phyloP scores from a whole-genome alignment of 2,113 vertebrate species.

The Anguilla rostrata region DNA sequence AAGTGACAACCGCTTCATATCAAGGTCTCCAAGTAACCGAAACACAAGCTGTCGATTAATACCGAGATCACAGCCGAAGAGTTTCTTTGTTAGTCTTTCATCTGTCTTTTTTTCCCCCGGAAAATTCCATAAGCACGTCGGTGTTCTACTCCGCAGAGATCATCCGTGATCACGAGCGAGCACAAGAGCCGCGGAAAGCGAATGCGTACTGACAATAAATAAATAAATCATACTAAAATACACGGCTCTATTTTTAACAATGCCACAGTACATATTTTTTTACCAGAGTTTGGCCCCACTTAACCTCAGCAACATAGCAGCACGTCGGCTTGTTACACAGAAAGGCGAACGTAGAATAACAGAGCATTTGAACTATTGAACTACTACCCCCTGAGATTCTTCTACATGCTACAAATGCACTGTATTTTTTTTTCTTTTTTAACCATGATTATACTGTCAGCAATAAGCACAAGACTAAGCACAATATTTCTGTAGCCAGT shows the following conservation, averaged over 20 bases:
- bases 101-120: not conserved
- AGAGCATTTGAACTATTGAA: not conserved
- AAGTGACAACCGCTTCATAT: not conserved
- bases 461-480: not conserved
- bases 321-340: not conserved
- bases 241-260: not conserved
- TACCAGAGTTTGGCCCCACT: not conserved
- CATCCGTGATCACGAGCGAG: not conserved
- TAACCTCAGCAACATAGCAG: not conserved
- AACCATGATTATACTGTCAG: not conserved
- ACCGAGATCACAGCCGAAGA: not conserved
- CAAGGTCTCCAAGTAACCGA: not conserved
- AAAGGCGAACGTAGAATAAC: not conserved
- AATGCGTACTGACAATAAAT: not conserved
- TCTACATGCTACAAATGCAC: too few relatives aligned
- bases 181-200: not conserved
- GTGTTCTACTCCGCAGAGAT: not conserved
- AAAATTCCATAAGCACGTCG: not conserved
- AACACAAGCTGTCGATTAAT: not conserved
- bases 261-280: not conserved
- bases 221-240: too few relatives aligned
- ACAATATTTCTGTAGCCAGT: not conserved
- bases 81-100: not conserved
- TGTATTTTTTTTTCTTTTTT: not conserved
- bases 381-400: too few relatives aligned